Percentiles rank a stretch among this genome's conserved stretches.
Conservation (phyloP, 1,140 invertebrate genomes). For the Drosophila pseudoananassae region DNA sequence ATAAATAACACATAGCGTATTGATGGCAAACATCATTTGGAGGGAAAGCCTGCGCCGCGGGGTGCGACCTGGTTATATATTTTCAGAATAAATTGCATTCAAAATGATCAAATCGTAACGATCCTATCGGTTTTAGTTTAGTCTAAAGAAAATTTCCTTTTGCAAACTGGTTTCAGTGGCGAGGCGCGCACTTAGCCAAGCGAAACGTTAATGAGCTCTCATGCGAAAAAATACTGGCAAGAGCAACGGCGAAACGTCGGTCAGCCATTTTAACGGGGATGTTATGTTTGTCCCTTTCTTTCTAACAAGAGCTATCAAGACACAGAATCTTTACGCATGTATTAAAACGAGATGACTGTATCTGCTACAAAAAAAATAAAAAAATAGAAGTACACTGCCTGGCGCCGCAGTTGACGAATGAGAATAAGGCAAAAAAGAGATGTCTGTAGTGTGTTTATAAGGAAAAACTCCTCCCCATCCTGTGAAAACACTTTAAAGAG, state of each 20-base stretch:
- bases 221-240: slow-evolving; percentile 81
- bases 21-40: slow-evolving; percentile 38
- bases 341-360: slow-evolving; percentile 13
- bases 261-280: slow-evolving; percentile 64
- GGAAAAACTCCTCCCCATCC: slow-evolving; percentile 11
- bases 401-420: slow-evolving; percentile 5
- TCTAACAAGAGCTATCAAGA: not conserved
- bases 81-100: slow-evolving; percentile 53
- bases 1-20: slow-evolving; percentile 5
- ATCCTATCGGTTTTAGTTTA: slow-evolving; percentile 48
- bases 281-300: slow-evolving; percentile 16
- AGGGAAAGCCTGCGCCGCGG: slow-evolving; percentile 10
- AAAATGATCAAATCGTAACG: slow-evolving; percentile 53
- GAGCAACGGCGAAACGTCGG: slow-evolving; percentile 40
- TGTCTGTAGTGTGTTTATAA: not conserved
- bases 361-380: not conserved
- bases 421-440: slow-evolving; percentile 33
- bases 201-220: slow-evolving; percentile 84
- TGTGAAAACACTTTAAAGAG: not conserved
- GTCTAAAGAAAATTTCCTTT: slow-evolving; percentile 55
- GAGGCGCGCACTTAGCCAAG: slow-evolving; percentile 78
- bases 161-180: slow-evolving; percentile 73
- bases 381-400: slow-evolving; percentile 12
- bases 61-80: slow-evolving; percentile 50
- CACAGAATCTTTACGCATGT: not conserved